Evolutionary conservation across 2,113 vertebrate species (phyloP).

Genomic region (Rhynchomys soricoides): DNA sequence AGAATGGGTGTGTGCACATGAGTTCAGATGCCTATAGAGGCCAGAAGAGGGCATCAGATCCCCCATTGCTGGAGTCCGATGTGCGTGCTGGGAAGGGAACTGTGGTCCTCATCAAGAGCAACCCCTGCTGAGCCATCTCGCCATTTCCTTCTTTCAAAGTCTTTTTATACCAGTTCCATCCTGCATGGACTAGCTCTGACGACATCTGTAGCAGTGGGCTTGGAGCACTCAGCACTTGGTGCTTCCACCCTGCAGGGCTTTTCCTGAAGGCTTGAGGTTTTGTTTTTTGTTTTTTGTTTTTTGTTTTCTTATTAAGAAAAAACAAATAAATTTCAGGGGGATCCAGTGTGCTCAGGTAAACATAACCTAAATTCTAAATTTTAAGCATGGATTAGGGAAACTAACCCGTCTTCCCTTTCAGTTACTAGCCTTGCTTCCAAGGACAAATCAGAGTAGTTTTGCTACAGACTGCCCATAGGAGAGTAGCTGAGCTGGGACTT

Average conservation of each 20-base stretch:
- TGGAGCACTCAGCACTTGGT: background rate
- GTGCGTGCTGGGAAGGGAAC: background rate
- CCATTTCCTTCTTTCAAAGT: background rate
- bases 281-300: too few species aligned
- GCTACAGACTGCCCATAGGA: background rate
- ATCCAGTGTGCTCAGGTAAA: background rate
- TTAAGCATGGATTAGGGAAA: background rate
- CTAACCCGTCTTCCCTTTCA: background rate
- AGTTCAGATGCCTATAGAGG: background rate
- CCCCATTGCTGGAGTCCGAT: background rate
- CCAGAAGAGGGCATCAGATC: background rate
- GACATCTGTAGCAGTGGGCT: background rate
- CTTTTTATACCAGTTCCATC: background rate
- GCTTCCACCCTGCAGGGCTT: background rate
- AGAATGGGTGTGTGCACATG: background rate
- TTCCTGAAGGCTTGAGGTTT: background rate
- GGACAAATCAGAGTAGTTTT: background rate
- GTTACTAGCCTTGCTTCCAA: background rate
- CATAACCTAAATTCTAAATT: background rate
- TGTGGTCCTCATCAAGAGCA: background rate
- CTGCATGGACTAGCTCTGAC: background rate
- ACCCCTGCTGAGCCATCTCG: background rate
- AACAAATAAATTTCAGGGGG: background rate
- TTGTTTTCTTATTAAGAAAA: too few species aligned
- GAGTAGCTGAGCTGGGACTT: background rate